These are phyloP conservation scores for Hemicordylus capensis DNA, from an alignment of 2,113 vertebrate genomes.

Conservation along the genomic window DNA sequence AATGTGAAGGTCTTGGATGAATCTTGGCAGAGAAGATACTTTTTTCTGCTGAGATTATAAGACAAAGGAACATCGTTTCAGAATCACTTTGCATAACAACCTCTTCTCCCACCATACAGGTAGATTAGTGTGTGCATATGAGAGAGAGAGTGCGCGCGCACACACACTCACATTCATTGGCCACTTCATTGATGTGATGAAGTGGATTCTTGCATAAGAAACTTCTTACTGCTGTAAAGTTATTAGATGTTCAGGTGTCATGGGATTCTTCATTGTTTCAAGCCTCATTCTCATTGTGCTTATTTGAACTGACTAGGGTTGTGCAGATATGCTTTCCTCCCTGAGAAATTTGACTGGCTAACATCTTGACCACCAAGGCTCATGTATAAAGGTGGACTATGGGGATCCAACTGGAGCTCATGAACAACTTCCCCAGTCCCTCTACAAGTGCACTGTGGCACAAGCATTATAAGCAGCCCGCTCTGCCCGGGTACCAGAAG, in stretches of 20 bases:
- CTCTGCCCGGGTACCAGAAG: too few relatives aligned
- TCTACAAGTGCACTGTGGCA: too few relatives aligned
- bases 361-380: too few relatives aligned
- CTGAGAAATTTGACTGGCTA: not conserved
- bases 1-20: too few relatives aligned
- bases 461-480: too few relatives aligned
- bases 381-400: too few relatives aligned
- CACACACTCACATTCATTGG: not conserved
- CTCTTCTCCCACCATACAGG: not conserved
- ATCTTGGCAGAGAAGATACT: too few relatives aligned
- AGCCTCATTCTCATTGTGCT: not conserved
- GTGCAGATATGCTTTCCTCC: not conserved
- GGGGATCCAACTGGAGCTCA: too few relatives aligned
- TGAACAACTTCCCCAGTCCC: too few relatives aligned
- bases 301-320: not conserved
- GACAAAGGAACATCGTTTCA: too few relatives aligned
- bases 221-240: not conserved
- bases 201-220: not conserved
- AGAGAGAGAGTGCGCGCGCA: too few relatives aligned
- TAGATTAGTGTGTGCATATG: not conserved
- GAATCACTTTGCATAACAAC: not conserved
- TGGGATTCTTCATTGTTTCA: not conserved
- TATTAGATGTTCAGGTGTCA: not conserved
- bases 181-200: not conserved
- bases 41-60: too few relatives aligned